phyloP scores from a whole-genome alignment of 2,888 invertebrate genomes.

The Cyclophora albipunctata region DNA sequence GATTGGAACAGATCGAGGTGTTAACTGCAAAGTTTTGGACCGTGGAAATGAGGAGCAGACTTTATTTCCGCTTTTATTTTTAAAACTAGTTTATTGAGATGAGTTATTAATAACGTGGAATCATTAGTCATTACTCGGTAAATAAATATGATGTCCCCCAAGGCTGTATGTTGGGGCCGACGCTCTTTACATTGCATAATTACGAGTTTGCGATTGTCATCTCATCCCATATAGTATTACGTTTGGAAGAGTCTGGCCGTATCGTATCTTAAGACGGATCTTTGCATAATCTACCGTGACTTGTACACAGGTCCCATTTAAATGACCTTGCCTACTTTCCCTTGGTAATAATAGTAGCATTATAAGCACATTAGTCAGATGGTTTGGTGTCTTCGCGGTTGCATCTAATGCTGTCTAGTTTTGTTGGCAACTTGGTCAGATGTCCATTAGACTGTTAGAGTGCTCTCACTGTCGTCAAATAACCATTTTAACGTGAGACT shows the following conservation, averaged over 20 bases:
- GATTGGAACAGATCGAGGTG: constrained; percentile 11
- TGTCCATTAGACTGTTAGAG: constrained; percentile 32
- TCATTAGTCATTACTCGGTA: not conserved
- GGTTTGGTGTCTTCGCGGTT: constrained; percentile 37
- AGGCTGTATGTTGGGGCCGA: not conserved
- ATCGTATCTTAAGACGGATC: constrained; percentile 1
- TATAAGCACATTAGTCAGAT: constrained; percentile 63
- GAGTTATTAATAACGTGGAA: too few relatives aligned
- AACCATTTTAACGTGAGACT: constrained; percentile 17
- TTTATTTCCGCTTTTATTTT: not conserved
- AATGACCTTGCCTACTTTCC: constrained; percentile 54
- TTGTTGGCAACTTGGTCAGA: constrained; percentile 30
- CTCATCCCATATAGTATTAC: not conserved
- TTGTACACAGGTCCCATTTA: constrained; percentile 36
- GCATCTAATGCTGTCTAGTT: constrained; percentile 33
- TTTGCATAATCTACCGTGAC: constrained; percentile 15
- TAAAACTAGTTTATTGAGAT: too few relatives aligned
- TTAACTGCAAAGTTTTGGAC: constrained; percentile 1
- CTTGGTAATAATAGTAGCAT: constrained; percentile 48
- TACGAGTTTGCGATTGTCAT: not conserved
- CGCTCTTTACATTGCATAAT: not conserved
- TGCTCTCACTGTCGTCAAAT: constrained; percentile 19
- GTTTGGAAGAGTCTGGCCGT: constrained; percentile 1
- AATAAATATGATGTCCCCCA: not conserved
- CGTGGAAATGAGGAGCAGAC: not conserved